phyloP scores from a whole-genome alignment of 2,888 invertebrate genomes.

The Zele albiditarsus region DNA sequence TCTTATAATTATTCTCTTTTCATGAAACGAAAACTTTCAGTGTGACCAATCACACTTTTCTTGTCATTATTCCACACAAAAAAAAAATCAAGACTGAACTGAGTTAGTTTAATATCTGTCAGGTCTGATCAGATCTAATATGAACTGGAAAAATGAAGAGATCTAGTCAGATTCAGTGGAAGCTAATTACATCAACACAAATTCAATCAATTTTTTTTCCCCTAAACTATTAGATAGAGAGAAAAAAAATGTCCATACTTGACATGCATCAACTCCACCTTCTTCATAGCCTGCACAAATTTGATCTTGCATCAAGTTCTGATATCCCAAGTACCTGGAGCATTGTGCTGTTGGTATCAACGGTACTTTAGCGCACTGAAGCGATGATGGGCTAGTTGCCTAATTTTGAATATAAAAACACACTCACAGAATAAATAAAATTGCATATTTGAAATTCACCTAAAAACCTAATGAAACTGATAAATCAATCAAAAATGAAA shows the following conservation, averaged over 20 bases:
- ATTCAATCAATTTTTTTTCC: background rate
- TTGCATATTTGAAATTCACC: background rate
- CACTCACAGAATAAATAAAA: background rate
- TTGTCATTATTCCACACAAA: too few species aligned
- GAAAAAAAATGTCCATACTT: slow-evolving; percentile 51
- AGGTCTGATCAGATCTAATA: too few species aligned
- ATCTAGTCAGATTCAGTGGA: too few species aligned
- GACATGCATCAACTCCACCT: slow-evolving; percentile 62
- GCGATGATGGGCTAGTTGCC: slow-evolving; percentile 14
- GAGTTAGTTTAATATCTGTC: too few species aligned
- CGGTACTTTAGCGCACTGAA: slow-evolving; percentile 57
- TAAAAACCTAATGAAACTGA: background rate
- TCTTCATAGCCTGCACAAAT: slow-evolving; percentile 60
- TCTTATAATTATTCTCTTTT: too few species aligned
- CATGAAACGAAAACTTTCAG: too few species aligned
- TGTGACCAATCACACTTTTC: too few species aligned
- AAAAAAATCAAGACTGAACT: too few species aligned
- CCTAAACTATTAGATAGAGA: background rate
- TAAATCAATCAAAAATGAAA: slow-evolving; percentile 18
- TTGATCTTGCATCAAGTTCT: slow-evolving; percentile 46
- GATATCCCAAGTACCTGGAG: slow-evolving; percentile 6
- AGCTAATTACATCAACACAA: background rate
- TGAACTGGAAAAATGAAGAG: too few species aligned
- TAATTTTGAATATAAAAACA: background rate
- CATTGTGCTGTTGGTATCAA: slow-evolving; percentile 51